Percentiles rank a stretch among this genome's conserved stretches.
Conservation (phyloP, 2,797 vertebrate species). For the Decapterus maruadsi region DNA sequence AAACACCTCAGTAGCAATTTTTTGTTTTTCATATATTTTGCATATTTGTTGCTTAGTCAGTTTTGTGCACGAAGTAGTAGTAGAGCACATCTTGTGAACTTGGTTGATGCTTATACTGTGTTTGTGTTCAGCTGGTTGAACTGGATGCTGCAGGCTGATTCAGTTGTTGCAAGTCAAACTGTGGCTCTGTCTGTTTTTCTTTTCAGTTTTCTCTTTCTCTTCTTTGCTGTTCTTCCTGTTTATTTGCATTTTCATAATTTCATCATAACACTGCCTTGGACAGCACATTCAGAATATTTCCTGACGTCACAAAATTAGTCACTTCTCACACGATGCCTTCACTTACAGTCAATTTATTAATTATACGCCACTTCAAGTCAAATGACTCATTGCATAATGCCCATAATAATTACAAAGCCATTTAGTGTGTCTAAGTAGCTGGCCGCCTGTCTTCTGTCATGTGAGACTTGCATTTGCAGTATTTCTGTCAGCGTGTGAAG, state of each 20-base stretch:
- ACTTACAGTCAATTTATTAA: conserved; percentile 6
- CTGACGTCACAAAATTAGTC: conserved; percentile 4
- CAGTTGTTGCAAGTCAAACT: neutral
- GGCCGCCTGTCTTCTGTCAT: conserved; percentile 5
- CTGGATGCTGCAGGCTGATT: neutral
- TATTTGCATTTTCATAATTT: neutral
- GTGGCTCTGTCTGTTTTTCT: neutral
- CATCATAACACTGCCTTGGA: neutral
- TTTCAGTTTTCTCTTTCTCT: neutral
- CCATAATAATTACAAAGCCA: conserved; percentile 21
- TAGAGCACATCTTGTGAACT: neutral
- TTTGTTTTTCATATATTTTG: neutral
- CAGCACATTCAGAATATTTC: neutral
- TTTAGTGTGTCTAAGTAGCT: conserved; percentile 7
- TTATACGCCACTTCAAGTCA: neutral
- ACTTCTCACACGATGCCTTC: conserved; percentile 9
- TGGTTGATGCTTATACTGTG: neutral
- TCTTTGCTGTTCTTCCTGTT: neutral
- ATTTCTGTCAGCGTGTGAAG: conserved; percentile 26
- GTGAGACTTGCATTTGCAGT: neutral
- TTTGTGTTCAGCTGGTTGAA: neutral
- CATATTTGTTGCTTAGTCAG: neutral
- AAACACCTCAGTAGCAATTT: neutral
- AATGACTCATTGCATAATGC: neutral
- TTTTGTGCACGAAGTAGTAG: neutral